Percentiles rank a stretch among this genome's conserved stretches.
These are phyloP conservation scores for Pygoscelis adeliae DNA, from an alignment of 2,113 vertebrate species.

Conservation along the genomic window DNA sequence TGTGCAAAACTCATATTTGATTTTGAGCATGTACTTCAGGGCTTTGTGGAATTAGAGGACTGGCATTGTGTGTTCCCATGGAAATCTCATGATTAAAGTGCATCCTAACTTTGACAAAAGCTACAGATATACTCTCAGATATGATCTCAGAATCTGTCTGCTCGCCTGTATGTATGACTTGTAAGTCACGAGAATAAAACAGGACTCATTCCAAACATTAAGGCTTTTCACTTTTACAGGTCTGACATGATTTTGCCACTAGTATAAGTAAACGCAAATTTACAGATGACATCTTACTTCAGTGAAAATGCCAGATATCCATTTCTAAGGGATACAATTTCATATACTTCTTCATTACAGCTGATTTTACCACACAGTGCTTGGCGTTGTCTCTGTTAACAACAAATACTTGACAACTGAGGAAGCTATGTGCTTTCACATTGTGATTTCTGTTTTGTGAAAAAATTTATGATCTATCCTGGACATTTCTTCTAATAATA, in stretches of 20 bases:
- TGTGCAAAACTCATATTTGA: background rate
- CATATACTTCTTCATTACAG: background rate
- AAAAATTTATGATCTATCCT: background rate
- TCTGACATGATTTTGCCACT: constrained; percentile 22
- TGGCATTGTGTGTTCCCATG: background rate
- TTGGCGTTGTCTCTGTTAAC: background rate
- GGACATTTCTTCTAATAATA: background rate
- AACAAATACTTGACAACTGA: background rate
- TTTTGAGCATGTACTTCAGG: background rate
- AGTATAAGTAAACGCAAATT: background rate
- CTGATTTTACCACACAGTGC: background rate
- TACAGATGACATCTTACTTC: background rate
- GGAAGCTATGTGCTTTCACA: background rate
- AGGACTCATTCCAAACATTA: background rate
- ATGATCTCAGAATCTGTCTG: background rate
- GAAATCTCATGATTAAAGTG: background rate
- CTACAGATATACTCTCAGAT: background rate
- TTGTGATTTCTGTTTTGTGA: background rate
- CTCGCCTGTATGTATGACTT: background rate
- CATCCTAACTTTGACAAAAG: background rate
- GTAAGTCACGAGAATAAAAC: background rate
- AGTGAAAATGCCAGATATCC: background rate
- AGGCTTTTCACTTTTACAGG: constrained; percentile 16
- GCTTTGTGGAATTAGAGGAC: background rate
- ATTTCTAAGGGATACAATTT: background rate